Conservation (phyloP, 2,113 vertebrate species). For the Stegastes partitus region DNA sequence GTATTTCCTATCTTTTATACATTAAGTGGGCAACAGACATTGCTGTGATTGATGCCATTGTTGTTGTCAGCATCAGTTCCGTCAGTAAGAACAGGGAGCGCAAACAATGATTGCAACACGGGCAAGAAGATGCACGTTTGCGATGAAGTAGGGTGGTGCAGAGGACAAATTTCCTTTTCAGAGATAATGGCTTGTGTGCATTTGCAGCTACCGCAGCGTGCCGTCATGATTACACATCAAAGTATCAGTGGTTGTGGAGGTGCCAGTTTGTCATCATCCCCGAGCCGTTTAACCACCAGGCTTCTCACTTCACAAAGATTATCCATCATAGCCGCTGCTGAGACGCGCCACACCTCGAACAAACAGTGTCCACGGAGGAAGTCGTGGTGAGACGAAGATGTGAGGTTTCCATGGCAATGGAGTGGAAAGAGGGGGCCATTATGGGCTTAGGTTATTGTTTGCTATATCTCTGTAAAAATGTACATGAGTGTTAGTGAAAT, state of each 20-base stretch:
- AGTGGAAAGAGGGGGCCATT: not conserved
- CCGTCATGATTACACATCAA: not conserved
- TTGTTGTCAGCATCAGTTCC: not conserved
- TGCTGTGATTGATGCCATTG: constrained; percentile 14
- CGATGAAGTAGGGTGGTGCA: not conserved
- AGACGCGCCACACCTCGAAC: constrained; percentile 11
- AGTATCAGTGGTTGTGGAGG: not conserved
- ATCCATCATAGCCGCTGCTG: constrained; percentile 36
- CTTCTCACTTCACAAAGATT: constrained; percentile 30
- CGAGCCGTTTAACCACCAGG: constrained; percentile 29
- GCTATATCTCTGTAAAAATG: not conserved
- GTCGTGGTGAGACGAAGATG: constrained; percentile 82
- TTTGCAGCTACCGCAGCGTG: not conserved
- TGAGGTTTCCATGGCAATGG: constrained; percentile 86
- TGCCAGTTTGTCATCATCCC: constrained; percentile 9
- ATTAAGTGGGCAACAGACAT: not conserved
- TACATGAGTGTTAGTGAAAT: not conserved
- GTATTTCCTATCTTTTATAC: not conserved
- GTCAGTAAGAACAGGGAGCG: not conserved
- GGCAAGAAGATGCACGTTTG: not conserved
- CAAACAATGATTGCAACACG: not conserved
- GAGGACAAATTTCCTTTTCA: not conserved
- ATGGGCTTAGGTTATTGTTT: not conserved
- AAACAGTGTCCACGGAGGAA: constrained; percentile 81
- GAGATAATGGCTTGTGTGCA: not conserved